These are phyloP conservation scores for Danio tinwini DNA, from an alignment of 2,797 vertebrate genomes.

Conservation along the genomic window DNA sequence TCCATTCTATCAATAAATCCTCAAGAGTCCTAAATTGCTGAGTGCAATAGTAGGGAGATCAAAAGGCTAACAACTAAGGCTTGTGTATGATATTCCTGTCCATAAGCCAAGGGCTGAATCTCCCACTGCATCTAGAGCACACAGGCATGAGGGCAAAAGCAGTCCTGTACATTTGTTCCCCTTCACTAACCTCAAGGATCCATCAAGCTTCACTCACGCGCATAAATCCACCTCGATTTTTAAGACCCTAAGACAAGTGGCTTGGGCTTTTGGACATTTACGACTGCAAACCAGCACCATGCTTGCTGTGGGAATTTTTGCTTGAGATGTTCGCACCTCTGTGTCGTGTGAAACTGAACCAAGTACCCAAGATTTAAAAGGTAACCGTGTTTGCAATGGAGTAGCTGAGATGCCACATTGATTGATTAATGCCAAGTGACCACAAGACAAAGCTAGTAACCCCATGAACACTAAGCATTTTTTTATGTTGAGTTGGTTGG, in stretches of 20 bases:
- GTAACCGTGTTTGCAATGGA: constrained; percentile 60
- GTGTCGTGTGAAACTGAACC: constrained; percentile 58
- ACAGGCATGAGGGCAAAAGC: constrained; percentile 26
- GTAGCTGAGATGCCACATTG: constrained; percentile 67
- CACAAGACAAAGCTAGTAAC: constrained; percentile 53
- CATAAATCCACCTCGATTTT: constrained; percentile 62
- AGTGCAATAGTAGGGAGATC: background rate
- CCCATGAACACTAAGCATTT: constrained; percentile 16
- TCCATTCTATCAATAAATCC: constrained; percentile 5
- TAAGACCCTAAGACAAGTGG: constrained; percentile 60
- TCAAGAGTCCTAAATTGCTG: background rate
- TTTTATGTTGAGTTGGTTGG: background rate
- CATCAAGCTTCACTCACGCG: constrained; percentile 60
- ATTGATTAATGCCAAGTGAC: constrained; percentile 55
- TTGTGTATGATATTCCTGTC: background rate
- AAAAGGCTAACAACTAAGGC: background rate
- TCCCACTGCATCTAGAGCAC: constrained; percentile 20
- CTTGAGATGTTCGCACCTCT: constrained; percentile 48
- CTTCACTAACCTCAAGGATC: constrained; percentile 59
- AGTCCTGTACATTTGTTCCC: constrained; percentile 60
- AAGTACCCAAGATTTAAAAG: constrained; percentile 62
- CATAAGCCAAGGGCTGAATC: constrained; percentile 22
- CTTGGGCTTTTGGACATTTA: constrained; percentile 60
- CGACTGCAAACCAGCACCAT: constrained; percentile 44
- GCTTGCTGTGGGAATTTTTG: constrained; percentile 47